Evolutionary conservation across 1,140 invertebrate genomes (phyloP), one percentile per base, ranked within the genome.

Genomic region (Lepidurus packardi): DNA sequence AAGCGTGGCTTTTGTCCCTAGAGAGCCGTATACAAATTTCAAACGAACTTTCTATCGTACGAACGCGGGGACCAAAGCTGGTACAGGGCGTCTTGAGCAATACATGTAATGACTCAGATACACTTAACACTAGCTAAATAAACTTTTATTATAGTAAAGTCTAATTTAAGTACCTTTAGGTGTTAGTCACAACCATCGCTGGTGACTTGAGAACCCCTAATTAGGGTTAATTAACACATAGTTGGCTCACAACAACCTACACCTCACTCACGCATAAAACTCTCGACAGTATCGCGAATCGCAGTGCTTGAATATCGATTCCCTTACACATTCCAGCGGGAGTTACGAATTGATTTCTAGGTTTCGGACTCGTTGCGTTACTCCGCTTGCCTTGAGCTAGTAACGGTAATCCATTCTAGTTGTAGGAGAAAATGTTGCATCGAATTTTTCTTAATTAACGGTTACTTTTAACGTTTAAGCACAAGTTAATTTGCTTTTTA

Each of bases 1-100:
- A 65, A 21, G 53, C 53, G 21, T 21, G 16, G 16, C 53, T 16
- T n/a, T 65, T 13, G 16, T 65, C 21, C 53, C 6, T 65, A 21
- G 16, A 65, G 16, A 16, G 4, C 34, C 34, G 34, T 34, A 34
- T 34, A 65, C n/a, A 65, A 65, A 21, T 65, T 65, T 8, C 53
- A n/a, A 65, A 65, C 53, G 53, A 65, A 65, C 53, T n/a, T 65
- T 65, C 53, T 65, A 65, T 11, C 53, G n/a, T 65, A n/a, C 21
- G 7, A 65, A 21, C 53, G n/a, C 53, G 53, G 53, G 13, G 21
- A 5, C 16, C 6, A 65, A 65, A 65, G 5, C 53, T 65, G 53
- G 53, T 16, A 65, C 4, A n/a, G 53, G 53, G 53, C 53, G 53
- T 65, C 34, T 34, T 34, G 21, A 65, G 53, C 53, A 21, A n/a